Evolutionary conservation across 2,797 vertebrate genomes (phyloP).

Genomic region (Myotis findleyi): DNA sequence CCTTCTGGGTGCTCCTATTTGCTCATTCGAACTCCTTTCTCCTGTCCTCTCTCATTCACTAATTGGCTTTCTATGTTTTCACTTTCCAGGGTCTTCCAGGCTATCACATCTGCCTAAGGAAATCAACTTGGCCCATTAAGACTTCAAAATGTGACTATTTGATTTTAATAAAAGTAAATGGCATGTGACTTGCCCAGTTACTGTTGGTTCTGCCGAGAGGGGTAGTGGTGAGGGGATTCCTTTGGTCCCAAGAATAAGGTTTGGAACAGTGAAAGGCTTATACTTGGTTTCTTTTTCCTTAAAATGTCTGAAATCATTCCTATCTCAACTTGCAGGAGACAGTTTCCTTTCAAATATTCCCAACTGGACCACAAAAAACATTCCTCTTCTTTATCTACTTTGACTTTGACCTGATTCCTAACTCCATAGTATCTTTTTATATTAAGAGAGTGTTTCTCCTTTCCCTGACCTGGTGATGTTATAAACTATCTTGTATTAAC

Average conservation of each 20-base stretch:
- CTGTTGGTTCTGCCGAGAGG: background rate
- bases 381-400: conserved; percentile 52
- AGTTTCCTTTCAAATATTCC: conserved; percentile 56
- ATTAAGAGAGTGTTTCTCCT: conserved; percentile 38
- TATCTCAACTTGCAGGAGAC: background rate
- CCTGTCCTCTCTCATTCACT: background rate
- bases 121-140: background rate
- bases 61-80: background rate
- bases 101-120: background rate
- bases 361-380: background rate
- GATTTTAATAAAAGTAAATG: background rate
- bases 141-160: background rate
- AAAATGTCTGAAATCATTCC: conserved; percentile 53
- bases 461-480: background rate
- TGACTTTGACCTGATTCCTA: conserved; percentile 56
- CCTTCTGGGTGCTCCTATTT: background rate
- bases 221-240: background rate
- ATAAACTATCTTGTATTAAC: conserved; percentile 50
- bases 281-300: background rate
- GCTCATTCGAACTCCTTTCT: background rate
- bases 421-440: conserved; percentile 40
- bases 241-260: background rate
- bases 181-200: background rate
- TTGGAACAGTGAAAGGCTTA: conserved; percentile 33
- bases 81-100: background rate